A percentile compares a stretch with the other conserved stretches of the same genome.
Conservation (phyloP, 2,888 invertebrate species). For the Sinelater perroti region DNA sequence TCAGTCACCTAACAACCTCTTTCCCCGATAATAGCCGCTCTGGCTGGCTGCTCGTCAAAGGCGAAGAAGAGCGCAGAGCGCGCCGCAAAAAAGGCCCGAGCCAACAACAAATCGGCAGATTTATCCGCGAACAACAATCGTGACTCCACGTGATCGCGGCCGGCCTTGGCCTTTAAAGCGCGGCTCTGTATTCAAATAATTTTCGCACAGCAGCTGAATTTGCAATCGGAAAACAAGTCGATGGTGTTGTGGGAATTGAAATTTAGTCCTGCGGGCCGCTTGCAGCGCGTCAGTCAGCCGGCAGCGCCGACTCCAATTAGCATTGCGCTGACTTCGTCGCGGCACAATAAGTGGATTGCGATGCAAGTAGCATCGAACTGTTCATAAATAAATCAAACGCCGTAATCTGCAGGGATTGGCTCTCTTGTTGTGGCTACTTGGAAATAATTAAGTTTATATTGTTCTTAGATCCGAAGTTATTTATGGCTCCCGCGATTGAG, state of each 20-base stretch:
- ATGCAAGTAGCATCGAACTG: conserved; percentile 26
- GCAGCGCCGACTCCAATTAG: conserved; percentile 13
- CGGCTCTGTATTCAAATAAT: conserved; percentile 32
- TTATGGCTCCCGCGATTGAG: conserved; percentile 22
- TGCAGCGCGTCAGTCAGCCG: conserved; percentile 21
- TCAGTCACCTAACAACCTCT: conserved; percentile 38
- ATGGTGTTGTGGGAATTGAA: conserved; percentile 35
- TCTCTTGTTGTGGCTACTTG: conserved; percentile 32
- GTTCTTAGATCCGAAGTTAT: conserved; percentile 30
- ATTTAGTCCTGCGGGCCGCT: conserved; percentile 18
- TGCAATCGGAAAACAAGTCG: conserved; percentile 36
- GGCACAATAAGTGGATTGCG: conserved; percentile 23
- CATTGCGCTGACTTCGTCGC: conserved; percentile 12
- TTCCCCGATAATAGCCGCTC: conserved; percentile 15
- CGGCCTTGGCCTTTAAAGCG: conserved; percentile 46
- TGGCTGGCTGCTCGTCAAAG: conserved; percentile 16
- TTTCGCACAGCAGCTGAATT: conserved; percentile 30
- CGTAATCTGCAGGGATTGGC: conserved; percentile 25
- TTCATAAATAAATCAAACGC: conserved; percentile 32
- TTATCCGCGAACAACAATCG: conserved; percentile 42
- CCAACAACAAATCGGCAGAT: conserved; percentile 34
- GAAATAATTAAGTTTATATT: conserved; percentile 35
- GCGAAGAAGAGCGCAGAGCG: conserved; percentile 9
- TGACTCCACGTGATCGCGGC: conserved; percentile 42
- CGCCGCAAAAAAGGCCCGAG: conserved; percentile 29